Evolutionary conservation across 2,888 invertebrate genomes (phyloP), one percentile per base, ranked within the genome.

Genomic region (Zelleria hepariella): DNA sequence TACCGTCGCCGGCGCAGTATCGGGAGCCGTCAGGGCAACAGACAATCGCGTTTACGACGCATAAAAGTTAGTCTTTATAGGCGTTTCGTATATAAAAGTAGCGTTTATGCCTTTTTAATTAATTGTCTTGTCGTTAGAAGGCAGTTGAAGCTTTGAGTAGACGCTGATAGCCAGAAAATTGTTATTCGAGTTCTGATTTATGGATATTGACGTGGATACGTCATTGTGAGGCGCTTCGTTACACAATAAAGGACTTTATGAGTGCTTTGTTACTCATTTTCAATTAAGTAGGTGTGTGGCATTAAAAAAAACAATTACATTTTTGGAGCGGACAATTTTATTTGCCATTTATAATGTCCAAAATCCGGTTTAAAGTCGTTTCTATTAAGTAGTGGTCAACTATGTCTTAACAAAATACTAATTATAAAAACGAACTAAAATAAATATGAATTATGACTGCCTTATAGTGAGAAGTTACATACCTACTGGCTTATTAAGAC

Each of bases 61-160:
- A 88, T 89, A 89, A 89, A 89, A 89, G 86, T 86, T 86, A 88
- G 86, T 82, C 86, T 88, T 89, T 89, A 89, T 88, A 86, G 87
- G 76, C 83, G 74, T 76, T 79, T 72, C 73, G 82, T 82, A 78
- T 82, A 86, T 89, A 89, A 89, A 89, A 87, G 82, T 84, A 82
- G 82, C 82, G 82, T 88, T 88, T 87, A 88, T 84, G 77, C 74
- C 75, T 85, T 87, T 88, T 87, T 88, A 87, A 88, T 88, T 87
- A 88, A 88, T 88, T 88, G 86, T 84, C 76, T 68, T 75, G 78
- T 76, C 85, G 81, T 87, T 86, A 86, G 83, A 82, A 71, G 77
- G 77, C 80, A 80, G 80, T 85, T 86, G 86, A 86, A 86, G 80
- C 80, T 78, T 79, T 80, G 79, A 74, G 75, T 69, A 77, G 77